Evolutionary conservation across 2,797 vertebrate genomes (phyloP).

Genomic region (Sebastes miniatus): DNA sequence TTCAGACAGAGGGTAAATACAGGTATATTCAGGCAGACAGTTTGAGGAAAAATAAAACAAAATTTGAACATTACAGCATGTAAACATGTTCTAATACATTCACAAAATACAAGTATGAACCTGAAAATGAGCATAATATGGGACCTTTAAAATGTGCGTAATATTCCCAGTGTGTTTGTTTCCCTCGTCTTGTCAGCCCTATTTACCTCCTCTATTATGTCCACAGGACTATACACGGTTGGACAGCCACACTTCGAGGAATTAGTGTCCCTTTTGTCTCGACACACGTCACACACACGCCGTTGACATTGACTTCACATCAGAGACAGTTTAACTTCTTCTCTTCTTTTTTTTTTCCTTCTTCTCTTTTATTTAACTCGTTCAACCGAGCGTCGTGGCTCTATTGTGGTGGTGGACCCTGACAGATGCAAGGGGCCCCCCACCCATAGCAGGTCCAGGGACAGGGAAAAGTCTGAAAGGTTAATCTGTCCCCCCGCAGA

Average conservation of each 20-base stretch:
- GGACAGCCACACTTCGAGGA: constrained; percentile 70
- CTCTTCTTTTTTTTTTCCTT: constrained; percentile 34
- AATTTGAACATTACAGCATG: no score
- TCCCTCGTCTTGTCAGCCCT: constrained; percentile 6
- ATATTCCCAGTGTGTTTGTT: constrained; percentile 21
- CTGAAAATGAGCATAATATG: no score
- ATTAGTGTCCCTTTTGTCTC: constrained; percentile 72
- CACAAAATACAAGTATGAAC: no score
- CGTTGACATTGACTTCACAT: constrained; percentile 82
- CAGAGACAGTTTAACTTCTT: constrained; percentile 84
- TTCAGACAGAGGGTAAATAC: no score
- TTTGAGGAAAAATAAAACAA: no score
- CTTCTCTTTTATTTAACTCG: constrained; percentile 78
- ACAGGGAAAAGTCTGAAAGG: constrained; percentile 90
- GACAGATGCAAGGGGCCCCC: constrained; percentile 84
- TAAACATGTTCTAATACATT: no score
- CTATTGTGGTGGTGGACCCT: constrained; percentile 71
- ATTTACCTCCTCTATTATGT: constrained; percentile 51
- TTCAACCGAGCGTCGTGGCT: constrained; percentile 72
- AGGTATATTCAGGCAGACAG: no score
- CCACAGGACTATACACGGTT: constrained; percentile 58
- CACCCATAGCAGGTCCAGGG: constrained; percentile 80
- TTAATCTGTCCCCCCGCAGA: constrained; percentile 90
- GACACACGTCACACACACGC: constrained; percentile 81
- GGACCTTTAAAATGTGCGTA: background rate